Evolutionary conservation across 2,113 vertebrate species (phyloP), one percentile per base, ranked within the genome.

Genomic region (Lethenteron camtschaticum): DNA sequence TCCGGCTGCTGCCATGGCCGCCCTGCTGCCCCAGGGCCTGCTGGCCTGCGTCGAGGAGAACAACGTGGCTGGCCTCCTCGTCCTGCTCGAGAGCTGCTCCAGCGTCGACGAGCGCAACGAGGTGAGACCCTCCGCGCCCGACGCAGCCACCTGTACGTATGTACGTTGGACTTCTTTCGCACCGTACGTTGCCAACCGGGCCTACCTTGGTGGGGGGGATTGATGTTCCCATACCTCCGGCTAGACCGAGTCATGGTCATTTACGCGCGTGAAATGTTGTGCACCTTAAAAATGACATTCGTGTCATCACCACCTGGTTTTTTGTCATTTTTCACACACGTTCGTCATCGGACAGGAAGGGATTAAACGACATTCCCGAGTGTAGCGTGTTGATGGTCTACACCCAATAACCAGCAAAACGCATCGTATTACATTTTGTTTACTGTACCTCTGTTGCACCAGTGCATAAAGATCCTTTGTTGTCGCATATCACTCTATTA

Each of bases 51-150:
- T 96, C 66, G 94, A 97, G 77, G 90, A 95, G 77, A 90, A 91
- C 73, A 94, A 99, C 71, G 80, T 97, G 76, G 79, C 84, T 68
- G 90, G 87, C 71, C 73, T 99, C 76, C 89, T 84, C 76, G 84
- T 88, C 0, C 83, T 94, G 73, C 82, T 99, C 74, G 92, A 99
- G 76, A 96, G 89, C 72, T 89, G 88, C 80, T 87, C 80, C 72
- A 90, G 96, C 73, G 87, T 97, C 12, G 88, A 97, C 81, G 87
- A 92, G 78, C 84, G 90, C 74, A 91, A 95, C 70, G 94, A 97
- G 77, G 94, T 97, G 77, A 83, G 77, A 70, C n/a, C 57, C 1
- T 68, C 24, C 11, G 63, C 24, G 55, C 4, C 56, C 4, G 56
- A 68, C 63, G 20, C 12, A 9, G 55, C 12, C 18, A n/a, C 12